Evolutionary conservation across 2,888 invertebrate species (phyloP), one percentile per base, ranked within the genome.

Genomic region (Mallateleia sp.): DNA sequence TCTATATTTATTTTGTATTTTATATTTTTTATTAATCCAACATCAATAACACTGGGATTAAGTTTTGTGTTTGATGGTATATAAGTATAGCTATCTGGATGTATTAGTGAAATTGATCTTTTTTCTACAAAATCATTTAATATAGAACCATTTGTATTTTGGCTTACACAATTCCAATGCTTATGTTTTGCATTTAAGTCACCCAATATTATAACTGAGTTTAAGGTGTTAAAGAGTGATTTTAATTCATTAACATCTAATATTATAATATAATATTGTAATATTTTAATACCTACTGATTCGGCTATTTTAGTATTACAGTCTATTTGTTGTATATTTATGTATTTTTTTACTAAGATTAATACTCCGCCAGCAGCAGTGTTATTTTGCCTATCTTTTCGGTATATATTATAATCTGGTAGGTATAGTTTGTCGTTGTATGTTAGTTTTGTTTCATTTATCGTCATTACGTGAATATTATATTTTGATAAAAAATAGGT

Each of bases 141-240:
- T 15, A 45, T 45, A 11, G 18, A 15, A 4, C 18, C 15, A 11
- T 45, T 45, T n/a, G 45, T 18, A 11, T n/a, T 45, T 15, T 45
- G 15, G 4, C 15, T 11, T 11, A 18, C 5, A 15, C 42, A 52
- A 7, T 58, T 58, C 74, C 74, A 74, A 18, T 14, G 1, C 4
- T 0, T 11, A n/a, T 69, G 69, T 28, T 60, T 79, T 8, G 47
- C 25, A 18, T 79, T 79, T 0, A 79, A 60, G 20, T 79, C 79
- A 0, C 79, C 79, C 1, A 66, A 11, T 2, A 78, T 5, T 3
- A 78, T 22, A 0, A 60, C 38, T 11, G 38, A 28, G 4, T 24
- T 32, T 15, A 45, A 4, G 11, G 28, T 14, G 32, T 66, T 77
- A 0, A 75, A 52, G 1, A 75, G 8, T 1, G 8, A 0, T 2